Percentiles rank a stretch among this genome's conserved stretches.
Conservation (phyloP, 2,888 invertebrate species). For the Julus scandinavius region DNA sequence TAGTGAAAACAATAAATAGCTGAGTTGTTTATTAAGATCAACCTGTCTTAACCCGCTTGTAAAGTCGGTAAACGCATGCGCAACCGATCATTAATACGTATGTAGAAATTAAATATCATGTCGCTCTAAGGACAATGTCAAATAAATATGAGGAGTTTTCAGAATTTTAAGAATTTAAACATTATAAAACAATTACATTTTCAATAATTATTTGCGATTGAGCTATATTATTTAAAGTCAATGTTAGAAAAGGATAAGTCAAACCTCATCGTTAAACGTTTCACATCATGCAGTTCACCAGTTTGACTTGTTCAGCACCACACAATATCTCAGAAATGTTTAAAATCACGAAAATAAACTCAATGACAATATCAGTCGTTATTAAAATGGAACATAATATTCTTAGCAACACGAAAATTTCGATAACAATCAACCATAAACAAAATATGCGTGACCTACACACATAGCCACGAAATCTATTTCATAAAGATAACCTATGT, state of each 20-base stretch:
- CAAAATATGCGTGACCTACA: not conserved
- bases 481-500: constrained; percentile 17
- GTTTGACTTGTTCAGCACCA: not conserved
- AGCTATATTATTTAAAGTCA: too few species aligned
- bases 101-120: not conserved
- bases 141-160: not conserved
- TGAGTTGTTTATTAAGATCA: not conserved
- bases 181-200: not conserved
- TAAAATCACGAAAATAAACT: not conserved
- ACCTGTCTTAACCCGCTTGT: not conserved
- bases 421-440: not conserved
- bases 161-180: not conserved
- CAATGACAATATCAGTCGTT: not conserved
- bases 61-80: not conserved
- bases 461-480: not conserved
- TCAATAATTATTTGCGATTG: not conserved
- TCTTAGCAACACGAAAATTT: not conserved
- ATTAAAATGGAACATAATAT: not conserved
- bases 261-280: not conserved
- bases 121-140: not conserved
- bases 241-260: not conserved
- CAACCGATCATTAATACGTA: not conserved
- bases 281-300: not conserved
- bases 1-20: not conserved
- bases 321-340: not conserved